phyloP scores from a whole-genome alignment of 2,888 invertebrate species.

The Ceramica pisi region DNA sequence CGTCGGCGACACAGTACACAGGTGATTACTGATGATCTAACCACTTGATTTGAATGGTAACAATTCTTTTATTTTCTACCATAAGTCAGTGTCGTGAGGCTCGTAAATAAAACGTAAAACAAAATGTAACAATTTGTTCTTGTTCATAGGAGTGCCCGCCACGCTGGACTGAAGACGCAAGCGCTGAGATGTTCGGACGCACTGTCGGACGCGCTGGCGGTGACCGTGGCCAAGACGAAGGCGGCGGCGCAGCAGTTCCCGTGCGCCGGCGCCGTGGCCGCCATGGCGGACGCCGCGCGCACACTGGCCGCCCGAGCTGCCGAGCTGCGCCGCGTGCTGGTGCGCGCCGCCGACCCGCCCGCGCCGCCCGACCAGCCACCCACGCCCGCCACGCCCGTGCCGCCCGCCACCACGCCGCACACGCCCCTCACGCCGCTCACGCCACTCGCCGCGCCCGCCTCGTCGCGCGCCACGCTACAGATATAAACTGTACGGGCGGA shows the following conservation, averaged over 20 bases:
- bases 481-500: slow-evolving; percentile 72
- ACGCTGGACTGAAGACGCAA: slow-evolving; percentile 93
- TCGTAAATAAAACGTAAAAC: neutral
- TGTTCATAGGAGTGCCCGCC: slow-evolving; percentile 93
- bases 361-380: slow-evolving; percentile 75
- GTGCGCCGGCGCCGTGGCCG: slow-evolving; percentile 96
- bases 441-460: slow-evolving; percentile 71
- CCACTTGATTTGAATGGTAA: neutral
- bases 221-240: slow-evolving; percentile 96
- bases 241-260: slow-evolving; percentile 98
- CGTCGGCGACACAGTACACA: slow-evolving; percentile 97
- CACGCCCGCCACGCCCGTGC: slow-evolving; percentile 80
- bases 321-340: slow-evolving; percentile 94
- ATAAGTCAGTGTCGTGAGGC: neutral
- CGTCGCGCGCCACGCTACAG: slow-evolving; percentile 78
- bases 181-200: slow-evolving; percentile 95
- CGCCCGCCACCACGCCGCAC: slow-evolving; percentile 80
- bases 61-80: neutral
- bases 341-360: slow-evolving; percentile 92
- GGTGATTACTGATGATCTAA: slow-evolving; percentile 68
- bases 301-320: slow-evolving; percentile 96
- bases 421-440: slow-evolving; percentile 81
- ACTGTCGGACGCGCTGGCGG: slow-evolving; percentile 95
- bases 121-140: neutral
- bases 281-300: slow-evolving; percentile 98